phyloP scores from a whole-genome alignment of 1,140 invertebrate genomes.

The Pseudomyrmex sp. region DNA sequence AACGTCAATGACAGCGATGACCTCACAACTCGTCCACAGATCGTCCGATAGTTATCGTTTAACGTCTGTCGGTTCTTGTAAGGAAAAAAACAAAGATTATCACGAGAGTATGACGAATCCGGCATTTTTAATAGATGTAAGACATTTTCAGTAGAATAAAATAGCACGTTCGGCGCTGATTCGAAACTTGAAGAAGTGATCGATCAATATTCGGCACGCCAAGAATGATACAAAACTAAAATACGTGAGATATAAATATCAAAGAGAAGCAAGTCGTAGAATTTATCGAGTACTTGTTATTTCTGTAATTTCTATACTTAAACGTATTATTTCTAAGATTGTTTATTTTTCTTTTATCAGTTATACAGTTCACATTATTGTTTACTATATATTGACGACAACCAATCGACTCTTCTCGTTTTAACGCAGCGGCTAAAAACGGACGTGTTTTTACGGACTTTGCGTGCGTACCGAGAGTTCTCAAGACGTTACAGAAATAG shows the following conservation, averaged over 20 bases:
- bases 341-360: no score
- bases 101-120: background rate
- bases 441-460: conserved; percentile 12
- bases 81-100: background rate
- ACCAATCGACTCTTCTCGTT: background rate
- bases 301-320: no score
- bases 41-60: conserved; percentile 53
- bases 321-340: no score
- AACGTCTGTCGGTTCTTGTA: conserved; percentile 16
- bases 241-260: background rate
- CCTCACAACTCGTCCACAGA: conserved; percentile 67
- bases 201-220: background rate
- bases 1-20: conserved; percentile 75
- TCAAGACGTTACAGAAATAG: conserved; percentile 36
- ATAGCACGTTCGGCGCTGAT: background rate
- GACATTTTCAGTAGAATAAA: background rate
- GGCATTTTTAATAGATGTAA: background rate
- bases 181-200: background rate
- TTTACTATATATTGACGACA: conserved; percentile 9
- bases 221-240: background rate
- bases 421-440: conserved; percentile 29
- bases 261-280: no score
- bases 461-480: conserved; percentile 12
- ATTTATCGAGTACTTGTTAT: no score
- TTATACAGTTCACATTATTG: background rate